Evolutionary conservation across 1,140 invertebrate genomes (phyloP).

Genomic region (Leguminivora glycinivorella): DNA sequence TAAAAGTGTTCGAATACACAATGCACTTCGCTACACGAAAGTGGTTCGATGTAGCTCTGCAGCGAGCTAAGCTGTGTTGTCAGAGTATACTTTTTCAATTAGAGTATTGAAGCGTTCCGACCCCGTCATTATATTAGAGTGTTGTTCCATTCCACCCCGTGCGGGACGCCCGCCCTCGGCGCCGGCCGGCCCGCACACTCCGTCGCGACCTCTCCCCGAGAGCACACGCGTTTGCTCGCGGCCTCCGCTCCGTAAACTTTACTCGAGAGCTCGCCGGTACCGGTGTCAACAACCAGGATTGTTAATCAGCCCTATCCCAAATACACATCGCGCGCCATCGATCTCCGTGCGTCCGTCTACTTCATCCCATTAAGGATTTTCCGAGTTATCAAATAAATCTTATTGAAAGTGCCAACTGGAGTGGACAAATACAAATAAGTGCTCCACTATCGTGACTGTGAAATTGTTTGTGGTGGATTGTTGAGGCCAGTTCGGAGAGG

Average conservation of each 20-base stretch:
- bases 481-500: conserved; percentile 22
- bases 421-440: conserved; percentile 56
- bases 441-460: conserved; percentile 53
- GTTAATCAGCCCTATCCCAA: not conserved
- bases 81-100: conserved; percentile 74
- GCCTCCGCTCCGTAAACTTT: conserved; percentile 61
- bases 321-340: conserved; percentile 26
- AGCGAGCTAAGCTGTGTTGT: conserved; percentile 56
- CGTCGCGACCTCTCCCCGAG: conserved; percentile 48
- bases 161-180: conserved; percentile 49
- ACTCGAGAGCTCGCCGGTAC: conserved; percentile 48
- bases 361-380: conserved; percentile 1
- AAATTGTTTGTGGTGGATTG: conserved; percentile 45
- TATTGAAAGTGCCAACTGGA: conserved; percentile 58
- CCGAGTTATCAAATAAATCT: conserved; percentile 25
- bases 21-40: not conserved
- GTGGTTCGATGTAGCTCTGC: conserved; percentile 33
- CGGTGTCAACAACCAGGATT: conserved; percentile 29
- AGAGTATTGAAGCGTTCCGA: conserved; percentile 77
- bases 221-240: conserved; percentile 42
- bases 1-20: not conserved
- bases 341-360: not conserved
- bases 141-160: conserved; percentile 69
- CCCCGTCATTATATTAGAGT: conserved; percentile 77
- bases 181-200: conserved; percentile 55